phyloP scores from a whole-genome alignment of 2,113 vertebrate species.

The Myiozetetes cayanensis region DNA sequence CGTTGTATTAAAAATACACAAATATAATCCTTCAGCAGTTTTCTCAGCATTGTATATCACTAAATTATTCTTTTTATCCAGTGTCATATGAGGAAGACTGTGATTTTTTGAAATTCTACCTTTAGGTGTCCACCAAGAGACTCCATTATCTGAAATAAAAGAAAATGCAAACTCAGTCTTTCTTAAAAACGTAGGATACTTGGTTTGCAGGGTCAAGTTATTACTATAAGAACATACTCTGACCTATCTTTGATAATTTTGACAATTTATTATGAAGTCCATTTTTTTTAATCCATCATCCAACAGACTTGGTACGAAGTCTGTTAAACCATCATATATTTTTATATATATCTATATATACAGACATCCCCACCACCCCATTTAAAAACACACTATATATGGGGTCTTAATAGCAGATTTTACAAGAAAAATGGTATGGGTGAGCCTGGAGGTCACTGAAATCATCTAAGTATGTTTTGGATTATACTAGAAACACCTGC shows the following conservation, averaged over 20 bases:
- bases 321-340: neutral
- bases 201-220: neutral
- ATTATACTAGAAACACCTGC: neutral
- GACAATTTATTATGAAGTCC: neutral
- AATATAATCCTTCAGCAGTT: constrained; percentile 61
- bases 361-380: rapidly evolving
- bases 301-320: neutral
- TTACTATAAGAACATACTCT: neutral
- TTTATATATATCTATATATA: neutral
- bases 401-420: neutral
- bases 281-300: neutral
- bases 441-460: neutral
- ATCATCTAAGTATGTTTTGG: neutral
- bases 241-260: neutral
- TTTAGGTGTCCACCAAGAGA: constrained; percentile 74
- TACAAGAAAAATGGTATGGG: neutral
- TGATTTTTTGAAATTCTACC: constrained; percentile 55
- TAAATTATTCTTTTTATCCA: constrained; percentile 46
- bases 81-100: neutral
- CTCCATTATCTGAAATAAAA: constrained; percentile 55
- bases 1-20: constrained; percentile 53
- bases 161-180: neutral
- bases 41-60: constrained; percentile 44
- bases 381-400: neutral
- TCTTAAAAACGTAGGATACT: neutral